These are phyloP conservation scores for Notocelia uddmanniana DNA, from an alignment of 2,888 invertebrate species.

Conservation along the genomic window DNA sequence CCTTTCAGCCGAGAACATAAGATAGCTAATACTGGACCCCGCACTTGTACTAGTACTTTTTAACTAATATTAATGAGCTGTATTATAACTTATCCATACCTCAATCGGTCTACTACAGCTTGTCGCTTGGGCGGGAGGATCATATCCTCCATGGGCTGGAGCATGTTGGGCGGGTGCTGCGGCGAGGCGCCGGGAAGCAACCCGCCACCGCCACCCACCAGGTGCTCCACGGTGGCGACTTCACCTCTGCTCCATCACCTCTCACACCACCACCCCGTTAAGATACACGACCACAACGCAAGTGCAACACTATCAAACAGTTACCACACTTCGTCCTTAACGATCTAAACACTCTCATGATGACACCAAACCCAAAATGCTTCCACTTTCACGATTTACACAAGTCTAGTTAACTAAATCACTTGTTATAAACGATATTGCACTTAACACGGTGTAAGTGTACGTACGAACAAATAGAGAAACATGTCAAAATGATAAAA, in stretches of 20 bases:
- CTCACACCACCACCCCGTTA: slow-evolving; percentile 52
- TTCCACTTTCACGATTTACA: slow-evolving; percentile 22
- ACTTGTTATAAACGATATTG: slow-evolving; percentile 21
- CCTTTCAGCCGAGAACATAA: no score
- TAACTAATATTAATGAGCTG: no score
- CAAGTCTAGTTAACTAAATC: slow-evolving; percentile 21
- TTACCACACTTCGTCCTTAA: slow-evolving; percentile 55
- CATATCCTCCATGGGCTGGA: slow-evolving; percentile 88
- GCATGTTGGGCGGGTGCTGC: slow-evolving; percentile 87
- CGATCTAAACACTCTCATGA: slow-evolving; percentile 42
- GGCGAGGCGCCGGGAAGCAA: slow-evolving; percentile 87
- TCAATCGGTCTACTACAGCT: slow-evolving; percentile 94
- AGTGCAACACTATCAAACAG: slow-evolving; percentile 70
- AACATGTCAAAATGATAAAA: slow-evolving; percentile 46
- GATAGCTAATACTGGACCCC: no score
- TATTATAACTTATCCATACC: no score
- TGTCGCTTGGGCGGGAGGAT: slow-evolving; percentile 93
- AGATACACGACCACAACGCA: slow-evolving; percentile 63
- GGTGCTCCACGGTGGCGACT: slow-evolving; percentile 89
- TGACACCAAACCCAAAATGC: slow-evolving; percentile 32
- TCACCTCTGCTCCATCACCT: slow-evolving; percentile 72
- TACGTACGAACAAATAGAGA: slow-evolving; percentile 37
- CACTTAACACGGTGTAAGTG: slow-evolving; percentile 26
- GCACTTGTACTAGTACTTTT: no score
- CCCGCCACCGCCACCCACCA: slow-evolving; percentile 91